phyloP scores from a whole-genome alignment of 2,888 invertebrate species.

The Scaptomyza caliginosa region DNA sequence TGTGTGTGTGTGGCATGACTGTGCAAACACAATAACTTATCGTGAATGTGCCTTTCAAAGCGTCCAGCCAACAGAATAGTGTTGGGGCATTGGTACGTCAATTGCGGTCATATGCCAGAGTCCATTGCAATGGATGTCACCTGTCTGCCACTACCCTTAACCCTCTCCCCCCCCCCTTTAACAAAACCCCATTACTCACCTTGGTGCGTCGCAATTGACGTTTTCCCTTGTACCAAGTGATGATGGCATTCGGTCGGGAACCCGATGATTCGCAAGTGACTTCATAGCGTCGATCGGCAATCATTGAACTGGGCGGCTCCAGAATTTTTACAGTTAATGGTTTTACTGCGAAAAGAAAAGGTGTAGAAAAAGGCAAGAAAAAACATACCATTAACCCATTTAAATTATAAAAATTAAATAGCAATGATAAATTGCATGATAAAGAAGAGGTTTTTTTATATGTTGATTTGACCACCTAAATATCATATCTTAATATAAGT shows the following conservation, averaged over 20 bases:
- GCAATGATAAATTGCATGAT: neutral
- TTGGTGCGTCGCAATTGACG: slow-evolving; percentile 91
- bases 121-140: slow-evolving; percentile 2
- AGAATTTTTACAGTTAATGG: slow-evolving; percentile 92
- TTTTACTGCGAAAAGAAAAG: slow-evolving; percentile 87
- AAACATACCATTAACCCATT: neutral
- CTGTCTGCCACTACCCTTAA: neutral
- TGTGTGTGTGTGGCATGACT: slow-evolving; percentile 54
- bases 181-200: slow-evolving; percentile 85
- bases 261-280: slow-evolving; percentile 93
- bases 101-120: slow-evolving; percentile 66
- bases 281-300: slow-evolving; percentile 93
- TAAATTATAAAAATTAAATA: neutral
- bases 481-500: neutral
- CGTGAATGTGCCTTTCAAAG: slow-evolving; percentile 71
- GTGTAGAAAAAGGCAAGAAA: no score
- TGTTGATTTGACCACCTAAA: neutral
- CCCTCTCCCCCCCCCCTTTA: neutral
- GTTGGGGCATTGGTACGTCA: slow-evolving; percentile 50
- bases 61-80: slow-evolving; percentile 5
- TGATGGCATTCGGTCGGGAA: slow-evolving; percentile 92
- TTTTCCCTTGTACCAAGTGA: slow-evolving; percentile 96
- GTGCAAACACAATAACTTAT: slow-evolving; percentile 79
- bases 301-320: slow-evolving; percentile 88
- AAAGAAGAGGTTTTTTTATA: neutral